Conservation (phyloP, 2,797 vertebrate genomes). For the Lophotriccus pileatus region DNA sequence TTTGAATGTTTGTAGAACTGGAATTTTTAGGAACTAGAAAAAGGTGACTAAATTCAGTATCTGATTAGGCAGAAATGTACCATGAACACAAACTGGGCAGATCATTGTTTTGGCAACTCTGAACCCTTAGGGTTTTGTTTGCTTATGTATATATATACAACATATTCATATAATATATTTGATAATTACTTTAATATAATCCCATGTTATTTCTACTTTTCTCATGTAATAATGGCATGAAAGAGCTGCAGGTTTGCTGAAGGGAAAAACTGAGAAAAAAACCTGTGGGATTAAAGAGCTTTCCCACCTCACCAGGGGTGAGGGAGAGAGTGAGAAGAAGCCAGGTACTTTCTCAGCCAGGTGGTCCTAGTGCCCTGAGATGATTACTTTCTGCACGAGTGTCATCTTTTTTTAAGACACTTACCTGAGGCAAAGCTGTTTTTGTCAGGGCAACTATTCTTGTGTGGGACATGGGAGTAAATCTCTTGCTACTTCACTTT, state of each 20-base stretch:
- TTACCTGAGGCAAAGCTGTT: background rate
- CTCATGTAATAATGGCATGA: background rate
- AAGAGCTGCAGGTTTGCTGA: background rate
- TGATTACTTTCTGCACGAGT: background rate
- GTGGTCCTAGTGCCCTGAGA: background rate
- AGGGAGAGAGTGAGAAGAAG: background rate
- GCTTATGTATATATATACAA: background rate
- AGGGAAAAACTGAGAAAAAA: background rate
- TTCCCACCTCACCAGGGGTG: background rate
- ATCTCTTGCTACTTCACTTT: background rate
- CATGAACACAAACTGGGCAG: background rate
- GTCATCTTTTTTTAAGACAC: background rate
- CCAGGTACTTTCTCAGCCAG: background rate
- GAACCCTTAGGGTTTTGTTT: background rate
- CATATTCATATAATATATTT: background rate
- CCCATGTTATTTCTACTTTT: background rate
- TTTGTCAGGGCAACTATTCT: background rate
- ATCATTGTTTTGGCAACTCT: background rate
- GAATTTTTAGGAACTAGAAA: background rate
- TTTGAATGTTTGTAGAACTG: background rate
- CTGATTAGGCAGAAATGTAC: background rate
- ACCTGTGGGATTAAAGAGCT: background rate
- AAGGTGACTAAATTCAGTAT: background rate
- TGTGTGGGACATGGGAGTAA: background rate
- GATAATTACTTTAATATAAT: background rate